A percentile compares a stretch with the other conserved stretches of the same genome.
phyloP scores from a whole-genome alignment of 2,888 invertebrate genomes.

The Leptopilina syphax region DNA sequence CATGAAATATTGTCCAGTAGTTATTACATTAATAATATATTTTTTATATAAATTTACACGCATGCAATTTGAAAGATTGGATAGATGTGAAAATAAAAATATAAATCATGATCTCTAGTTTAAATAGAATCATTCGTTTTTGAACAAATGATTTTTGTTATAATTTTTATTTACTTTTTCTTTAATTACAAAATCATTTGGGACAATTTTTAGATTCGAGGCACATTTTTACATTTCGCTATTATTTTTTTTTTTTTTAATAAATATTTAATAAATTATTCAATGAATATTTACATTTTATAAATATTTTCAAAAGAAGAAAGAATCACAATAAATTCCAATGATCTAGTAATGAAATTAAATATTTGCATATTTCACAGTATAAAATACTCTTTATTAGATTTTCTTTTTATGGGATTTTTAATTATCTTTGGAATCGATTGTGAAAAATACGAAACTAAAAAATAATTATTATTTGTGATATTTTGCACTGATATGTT shows the following conservation, averaged over 20 bases:
- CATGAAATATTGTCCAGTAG: slow-evolving; percentile 46
- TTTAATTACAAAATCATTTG: background rate
- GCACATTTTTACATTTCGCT: background rate
- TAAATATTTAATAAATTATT: background rate
- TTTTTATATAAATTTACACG: slow-evolving; percentile 26
- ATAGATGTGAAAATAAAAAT: slow-evolving; percentile 22
- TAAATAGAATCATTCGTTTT: background rate
- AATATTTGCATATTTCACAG: background rate
- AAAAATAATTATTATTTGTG: background rate
- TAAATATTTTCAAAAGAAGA: background rate
- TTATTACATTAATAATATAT: slow-evolving; percentile 5
- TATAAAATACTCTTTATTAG: background rate
- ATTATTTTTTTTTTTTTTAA: background rate
- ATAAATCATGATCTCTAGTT: background rate
- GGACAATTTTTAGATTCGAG: background rate
- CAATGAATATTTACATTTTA: background rate
- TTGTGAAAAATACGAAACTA: background rate
- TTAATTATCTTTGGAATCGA: background rate
- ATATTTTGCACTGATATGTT: slow-evolving; percentile 33
- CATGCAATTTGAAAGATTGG: slow-evolving; percentile 18
- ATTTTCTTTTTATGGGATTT: slow-evolving; percentile 1
- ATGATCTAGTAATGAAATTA: background rate
- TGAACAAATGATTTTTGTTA: background rate
- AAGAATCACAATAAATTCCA: background rate
- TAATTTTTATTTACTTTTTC: background rate